These are phyloP conservation scores for Neogobius melanostomus DNA, from an alignment of 2,113 vertebrate genomes.

Conservation along the genomic window DNA sequence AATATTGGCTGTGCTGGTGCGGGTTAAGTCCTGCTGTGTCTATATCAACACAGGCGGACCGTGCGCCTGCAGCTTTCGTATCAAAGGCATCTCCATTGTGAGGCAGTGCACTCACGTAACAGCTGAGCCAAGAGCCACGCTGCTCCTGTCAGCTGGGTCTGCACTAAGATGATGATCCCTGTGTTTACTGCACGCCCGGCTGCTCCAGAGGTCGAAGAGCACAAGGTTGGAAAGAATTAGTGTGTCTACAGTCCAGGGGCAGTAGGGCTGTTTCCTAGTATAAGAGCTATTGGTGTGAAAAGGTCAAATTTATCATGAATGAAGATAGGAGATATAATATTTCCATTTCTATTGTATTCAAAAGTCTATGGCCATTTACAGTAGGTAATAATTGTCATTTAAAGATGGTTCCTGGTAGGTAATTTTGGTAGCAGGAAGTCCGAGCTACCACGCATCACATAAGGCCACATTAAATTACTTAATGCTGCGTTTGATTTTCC, in stretches of 20 bases:
- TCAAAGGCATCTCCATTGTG: slow-evolving; percentile 4
- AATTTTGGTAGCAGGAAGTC: too few relatives aligned
- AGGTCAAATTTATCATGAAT: too few relatives aligned
- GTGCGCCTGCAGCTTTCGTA: slow-evolving; percentile 25
- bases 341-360: too few relatives aligned
- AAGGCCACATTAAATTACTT: too few relatives aligned
- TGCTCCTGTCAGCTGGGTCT: slow-evolving; percentile 40
- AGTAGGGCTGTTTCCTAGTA: too few relatives aligned
- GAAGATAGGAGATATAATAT: too few relatives aligned
- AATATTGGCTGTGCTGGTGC: slow-evolving; percentile 3
- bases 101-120: slow-evolving; percentile 7
- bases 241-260: slow-evolving; percentile 13
- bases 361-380: too few relatives aligned
- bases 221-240: slow-evolving; percentile 52
- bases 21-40: background rate
- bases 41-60: slow-evolving; percentile 15
- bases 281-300: too few relatives aligned
- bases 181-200: slow-evolving; percentile 50
- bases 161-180: slow-evolving; percentile 55
- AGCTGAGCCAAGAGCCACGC: slow-evolving; percentile 8
- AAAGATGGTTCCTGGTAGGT: too few relatives aligned
- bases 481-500: too few relatives aligned
- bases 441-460: too few relatives aligned
- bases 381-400: too few relatives aligned
- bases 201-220: slow-evolving; percentile 44